Conservation (phyloP, 92 coral and sea anemone genomes). For the Heteractis magnifica region DNA sequence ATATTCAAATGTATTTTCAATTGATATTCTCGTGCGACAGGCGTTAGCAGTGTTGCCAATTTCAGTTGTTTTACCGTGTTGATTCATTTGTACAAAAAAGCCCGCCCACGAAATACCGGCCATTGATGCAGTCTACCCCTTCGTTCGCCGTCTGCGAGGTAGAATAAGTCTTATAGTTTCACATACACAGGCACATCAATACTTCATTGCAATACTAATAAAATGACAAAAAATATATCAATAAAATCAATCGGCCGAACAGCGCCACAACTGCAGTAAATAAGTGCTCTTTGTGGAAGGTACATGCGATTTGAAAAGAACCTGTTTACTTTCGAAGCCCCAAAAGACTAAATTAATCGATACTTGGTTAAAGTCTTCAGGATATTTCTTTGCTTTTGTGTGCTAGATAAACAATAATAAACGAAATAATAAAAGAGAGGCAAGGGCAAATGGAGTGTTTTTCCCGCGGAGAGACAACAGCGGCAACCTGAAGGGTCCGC, state of each 20-base stretch:
- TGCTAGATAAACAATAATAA: conserved; percentile 70
- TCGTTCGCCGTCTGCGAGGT: background rate
- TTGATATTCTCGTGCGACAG: conserved; percentile 34
- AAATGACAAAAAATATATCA: conserved; percentile 53
- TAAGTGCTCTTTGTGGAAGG: conserved; percentile 59
- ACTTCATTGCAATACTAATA: conserved; percentile 56
- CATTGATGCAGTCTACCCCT: background rate
- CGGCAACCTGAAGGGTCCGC: conserved; percentile 40
- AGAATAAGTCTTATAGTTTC: background rate
- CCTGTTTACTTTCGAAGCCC: conserved; percentile 69
- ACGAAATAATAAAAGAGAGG: conserved; percentile 51
- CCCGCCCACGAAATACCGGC: background rate
- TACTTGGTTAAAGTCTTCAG: conserved; percentile 59
- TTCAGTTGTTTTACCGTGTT: background rate
- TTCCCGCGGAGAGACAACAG: conserved; percentile 33
- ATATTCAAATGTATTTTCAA: conserved; percentile 56
- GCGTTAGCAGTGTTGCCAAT: conserved; percentile 14
- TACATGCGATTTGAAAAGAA: conserved; percentile 65
- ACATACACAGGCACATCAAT: background rate
- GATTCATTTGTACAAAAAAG: background rate
- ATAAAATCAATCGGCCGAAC: conserved; percentile 61
- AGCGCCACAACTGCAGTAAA: conserved; percentile 68
- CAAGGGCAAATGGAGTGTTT: conserved; percentile 14
- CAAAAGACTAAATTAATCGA: conserved; percentile 76
- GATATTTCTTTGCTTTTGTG: conserved; percentile 82